Evolutionary conservation across 1,140 invertebrate species (phyloP).

Genomic region (Eriosoma lanigerum): DNA sequence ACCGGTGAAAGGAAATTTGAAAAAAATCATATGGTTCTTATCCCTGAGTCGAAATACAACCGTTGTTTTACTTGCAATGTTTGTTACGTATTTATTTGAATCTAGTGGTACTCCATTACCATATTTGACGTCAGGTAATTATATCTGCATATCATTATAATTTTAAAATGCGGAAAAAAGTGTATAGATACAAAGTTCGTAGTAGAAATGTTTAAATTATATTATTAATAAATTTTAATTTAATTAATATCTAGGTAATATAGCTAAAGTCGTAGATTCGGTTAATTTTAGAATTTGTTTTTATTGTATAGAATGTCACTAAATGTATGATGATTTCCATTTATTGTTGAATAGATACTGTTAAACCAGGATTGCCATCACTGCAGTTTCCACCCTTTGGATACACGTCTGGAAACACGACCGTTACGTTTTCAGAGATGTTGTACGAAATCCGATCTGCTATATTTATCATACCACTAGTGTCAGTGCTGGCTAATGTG

Average conservation of each 20-base stretch:
- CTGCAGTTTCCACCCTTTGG: slow-evolving; percentile 63
- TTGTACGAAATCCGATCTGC: slow-evolving; percentile 67
- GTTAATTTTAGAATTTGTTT: no score
- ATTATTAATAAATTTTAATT: no score
- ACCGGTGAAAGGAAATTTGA: slow-evolving; percentile 18
- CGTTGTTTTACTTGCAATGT: slow-evolving; percentile 59
- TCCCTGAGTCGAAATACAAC: slow-evolving; percentile 60
- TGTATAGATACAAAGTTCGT: no score
- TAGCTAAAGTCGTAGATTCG: no score
- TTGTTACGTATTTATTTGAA: slow-evolving; percentile 38
- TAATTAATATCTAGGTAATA: no score
- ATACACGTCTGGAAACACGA: slow-evolving; percentile 62
- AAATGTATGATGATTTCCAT: not conserved
- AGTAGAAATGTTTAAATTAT: no score
- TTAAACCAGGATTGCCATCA: slow-evolving; percentile 66
- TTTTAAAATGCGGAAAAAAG: no score
- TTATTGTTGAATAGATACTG: slow-evolving; percentile 59
- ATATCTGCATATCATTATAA: not conserved
- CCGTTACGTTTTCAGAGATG: slow-evolving; percentile 65
- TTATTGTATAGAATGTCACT: no score
- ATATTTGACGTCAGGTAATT: slow-evolving; percentile 16
- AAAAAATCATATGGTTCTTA: slow-evolving; percentile 56
- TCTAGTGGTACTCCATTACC: slow-evolving; percentile 2
- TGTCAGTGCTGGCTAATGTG: slow-evolving; percentile 74
- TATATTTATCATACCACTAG: slow-evolving; percentile 70